Evolutionary conservation across 2,888 invertebrate species (phyloP).

Genomic region (Nephrotoma appendiculata): DNA sequence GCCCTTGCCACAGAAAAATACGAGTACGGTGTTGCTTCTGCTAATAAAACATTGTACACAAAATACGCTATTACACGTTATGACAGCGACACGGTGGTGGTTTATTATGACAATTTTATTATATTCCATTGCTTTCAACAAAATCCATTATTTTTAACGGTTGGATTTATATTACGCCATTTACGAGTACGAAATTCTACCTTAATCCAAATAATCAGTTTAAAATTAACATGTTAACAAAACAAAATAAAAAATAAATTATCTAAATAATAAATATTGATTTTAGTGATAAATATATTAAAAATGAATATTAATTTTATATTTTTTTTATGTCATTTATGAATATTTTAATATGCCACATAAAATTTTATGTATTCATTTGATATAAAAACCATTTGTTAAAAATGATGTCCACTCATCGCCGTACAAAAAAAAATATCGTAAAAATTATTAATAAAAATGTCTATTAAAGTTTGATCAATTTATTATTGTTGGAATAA

Average conservation of each 20-base stretch:
- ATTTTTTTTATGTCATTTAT: neutral
- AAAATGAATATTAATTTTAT: neutral
- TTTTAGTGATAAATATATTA: neutral
- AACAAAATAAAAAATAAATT: neutral
- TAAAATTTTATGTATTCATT: neutral
- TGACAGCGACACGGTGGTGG: neutral
- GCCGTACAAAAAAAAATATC: neutral
- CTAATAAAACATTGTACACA: neutral
- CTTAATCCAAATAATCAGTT: neutral
- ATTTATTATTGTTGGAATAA: neutral
- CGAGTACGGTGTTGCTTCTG: neutral
- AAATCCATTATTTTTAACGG: neutral
- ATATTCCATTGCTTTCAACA: neutral
- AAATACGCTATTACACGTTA: neutral
- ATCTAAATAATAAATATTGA: neutral
- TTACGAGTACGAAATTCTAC: neutral
- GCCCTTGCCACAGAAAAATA: neutral
- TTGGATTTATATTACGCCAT: neutral
- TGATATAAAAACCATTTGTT: neutral
- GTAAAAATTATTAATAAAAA: neutral
- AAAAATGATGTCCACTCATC: neutral
- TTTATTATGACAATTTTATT: neutral
- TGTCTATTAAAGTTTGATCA: too few relatives aligned
- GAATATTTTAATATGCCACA: neutral
- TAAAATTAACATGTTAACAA: neutral